Percentiles rank a stretch among this genome's conserved stretches.
These are phyloP conservation scores for Scomber japonicus DNA, from an alignment of 2,113 vertebrate species.

Conservation along the genomic window DNA sequence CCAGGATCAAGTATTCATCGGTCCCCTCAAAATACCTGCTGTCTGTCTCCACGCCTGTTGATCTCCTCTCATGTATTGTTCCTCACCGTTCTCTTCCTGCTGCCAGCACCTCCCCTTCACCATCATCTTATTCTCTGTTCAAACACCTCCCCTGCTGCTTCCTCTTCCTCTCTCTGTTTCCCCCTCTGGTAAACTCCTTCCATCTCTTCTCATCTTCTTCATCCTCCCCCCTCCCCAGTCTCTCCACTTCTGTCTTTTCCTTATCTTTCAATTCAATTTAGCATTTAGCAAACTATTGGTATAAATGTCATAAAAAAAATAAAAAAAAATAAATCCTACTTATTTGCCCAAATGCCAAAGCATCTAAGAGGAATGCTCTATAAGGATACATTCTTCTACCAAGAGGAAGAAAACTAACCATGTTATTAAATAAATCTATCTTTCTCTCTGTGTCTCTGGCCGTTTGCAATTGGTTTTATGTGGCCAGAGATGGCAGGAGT, in stretches of 20 bases:
- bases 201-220: background rate
- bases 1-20: conserved; percentile 31
- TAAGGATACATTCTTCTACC: background rate
- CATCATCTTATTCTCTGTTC: conserved; percentile 25
- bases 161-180: conserved; percentile 51
- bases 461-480: conserved; percentile 47
- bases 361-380: background rate
- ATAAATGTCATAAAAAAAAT: conserved; percentile 37
- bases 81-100: conserved; percentile 47
- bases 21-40: background rate
- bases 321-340: conserved; percentile 14
- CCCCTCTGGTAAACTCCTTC: conserved; percentile 40
- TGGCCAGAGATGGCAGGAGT: conserved; percentile 31
- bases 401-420: conserved; percentile 13
- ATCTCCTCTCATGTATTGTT: conserved; percentile 51
- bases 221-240: too few relatives aligned
- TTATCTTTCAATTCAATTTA: conserved; percentile 20
- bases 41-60: conserved; percentile 19
- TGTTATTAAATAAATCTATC: conserved; percentile 36
- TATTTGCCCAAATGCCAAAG: conserved; percentile 48
- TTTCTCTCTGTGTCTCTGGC: conserved; percentile 21
- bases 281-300: conserved; percentile 21
- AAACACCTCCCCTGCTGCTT: conserved; percentile 41
- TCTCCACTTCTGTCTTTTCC: conserved; percentile 21
- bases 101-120: conserved; percentile 24